A percentile compares a stretch with the other conserved stretches of the same genome.
These are phyloP conservation scores for Pachyrhynchus sulphureomaculatus DNA, from an alignment of 1,140 invertebrate genomes.

Conservation along the genomic window DNA sequence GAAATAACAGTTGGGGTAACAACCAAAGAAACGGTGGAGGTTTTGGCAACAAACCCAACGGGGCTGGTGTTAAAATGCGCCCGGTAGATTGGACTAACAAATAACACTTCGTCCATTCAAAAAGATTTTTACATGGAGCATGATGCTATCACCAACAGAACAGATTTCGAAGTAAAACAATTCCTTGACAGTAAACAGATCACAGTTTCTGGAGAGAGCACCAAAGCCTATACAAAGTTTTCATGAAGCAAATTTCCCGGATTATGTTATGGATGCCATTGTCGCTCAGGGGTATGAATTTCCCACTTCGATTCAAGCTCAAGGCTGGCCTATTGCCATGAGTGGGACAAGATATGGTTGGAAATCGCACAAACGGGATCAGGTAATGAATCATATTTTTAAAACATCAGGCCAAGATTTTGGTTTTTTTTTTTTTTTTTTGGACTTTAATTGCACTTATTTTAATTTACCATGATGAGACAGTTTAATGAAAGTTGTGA, in stretches of 20 bases:
- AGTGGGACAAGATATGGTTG: constrained; percentile 86
- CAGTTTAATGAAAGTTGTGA: constrained; percentile 77
- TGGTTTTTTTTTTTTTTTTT: too few species aligned
- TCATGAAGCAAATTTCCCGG: constrained; percentile 80
- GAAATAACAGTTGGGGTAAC: constrained; percentile 3
- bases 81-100: constrained; percentile 76
- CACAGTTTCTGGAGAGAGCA: constrained; percentile 70
- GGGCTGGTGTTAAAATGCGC: constrained; percentile 8
- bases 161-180: constrained; percentile 73
- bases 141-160: constrained; percentile 67
- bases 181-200: constrained; percentile 78
- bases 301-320: constrained; percentile 87
- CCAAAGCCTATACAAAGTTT: constrained; percentile 74
- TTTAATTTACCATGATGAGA: constrained; percentile 90
- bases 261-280: constrained; percentile 66
- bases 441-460: too few species aligned
- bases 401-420: too few species aligned
- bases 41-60: constrained; percentile 10
- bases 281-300: constrained; percentile 67
- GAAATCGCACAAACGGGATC: constrained; percentile 94
- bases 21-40: constrained; percentile 23
- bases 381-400: constrained; percentile 65
- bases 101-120: constrained; percentile 82
- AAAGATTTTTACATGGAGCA: constrained; percentile 93
- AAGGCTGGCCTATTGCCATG: constrained; percentile 91